A percentile compares a stretch with the other conserved stretches of the same genome.
These are phyloP conservation scores for Pongo abelii DNA, from an alignment of 2,113 vertebrate species.

Conservation along the genomic window DNA sequence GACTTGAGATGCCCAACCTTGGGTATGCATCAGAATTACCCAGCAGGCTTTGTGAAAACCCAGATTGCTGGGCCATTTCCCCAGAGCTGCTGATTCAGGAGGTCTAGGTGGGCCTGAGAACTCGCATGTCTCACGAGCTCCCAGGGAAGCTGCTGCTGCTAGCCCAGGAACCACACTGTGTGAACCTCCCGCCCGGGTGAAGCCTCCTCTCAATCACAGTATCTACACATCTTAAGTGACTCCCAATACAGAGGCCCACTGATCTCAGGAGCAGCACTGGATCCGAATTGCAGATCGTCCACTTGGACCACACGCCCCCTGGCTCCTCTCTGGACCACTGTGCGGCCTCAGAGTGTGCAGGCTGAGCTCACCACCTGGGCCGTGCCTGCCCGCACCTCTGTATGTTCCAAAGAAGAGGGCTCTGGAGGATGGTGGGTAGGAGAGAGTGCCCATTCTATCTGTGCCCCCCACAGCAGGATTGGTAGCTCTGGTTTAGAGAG, in stretches of 20 bases:
- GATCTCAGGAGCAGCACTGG: neutral
- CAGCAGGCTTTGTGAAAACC: neutral
- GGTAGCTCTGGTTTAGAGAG: neutral
- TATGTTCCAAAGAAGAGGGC: neutral
- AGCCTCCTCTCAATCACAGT: too few species aligned
- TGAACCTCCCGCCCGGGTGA: neutral
- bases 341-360: accelerated
- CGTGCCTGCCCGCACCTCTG: neutral
- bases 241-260: neutral
- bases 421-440: neutral
- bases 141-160: neutral
- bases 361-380: neutral
- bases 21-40: too few species aligned
- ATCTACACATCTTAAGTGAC: too few species aligned
- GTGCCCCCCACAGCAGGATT: too few species aligned
- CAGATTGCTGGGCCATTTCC: accelerated
- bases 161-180: accelerated
- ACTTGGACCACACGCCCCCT: too few species aligned
- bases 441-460: too few species aligned
- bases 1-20: accelerated
- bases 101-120: neutral
- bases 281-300: neutral
- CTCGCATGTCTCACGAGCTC: accelerated
- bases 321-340: neutral
- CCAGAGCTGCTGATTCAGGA: neutral